Conservation (phyloP, 2,797 vertebrate species). For the Microchirus variegatus region DNA sequence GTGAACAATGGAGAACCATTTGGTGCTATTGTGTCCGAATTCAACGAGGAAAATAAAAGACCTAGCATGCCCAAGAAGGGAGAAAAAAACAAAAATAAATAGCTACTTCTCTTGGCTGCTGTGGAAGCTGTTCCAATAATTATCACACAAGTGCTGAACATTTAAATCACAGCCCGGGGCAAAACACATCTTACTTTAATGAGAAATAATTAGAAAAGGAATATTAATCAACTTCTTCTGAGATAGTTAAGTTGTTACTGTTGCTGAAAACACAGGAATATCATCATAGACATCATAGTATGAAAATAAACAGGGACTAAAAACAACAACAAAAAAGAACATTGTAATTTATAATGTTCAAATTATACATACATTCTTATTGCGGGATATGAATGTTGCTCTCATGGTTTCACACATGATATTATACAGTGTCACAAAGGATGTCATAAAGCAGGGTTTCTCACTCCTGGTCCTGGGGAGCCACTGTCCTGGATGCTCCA, state of each 20-base stretch:
- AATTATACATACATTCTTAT: no score
- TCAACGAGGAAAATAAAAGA: conserved; percentile 23
- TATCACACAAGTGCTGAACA: neutral
- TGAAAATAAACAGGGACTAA: neutral
- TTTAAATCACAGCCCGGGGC: neutral
- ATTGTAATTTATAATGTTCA: no score
- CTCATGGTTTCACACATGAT: no score
- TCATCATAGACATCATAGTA: no score
- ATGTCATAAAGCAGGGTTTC: no score
- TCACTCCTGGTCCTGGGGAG: no score
- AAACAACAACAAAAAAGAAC: neutral
- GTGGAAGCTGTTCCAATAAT: neutral
- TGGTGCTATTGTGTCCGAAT: conserved; percentile 20
- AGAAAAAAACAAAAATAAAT: neutral
- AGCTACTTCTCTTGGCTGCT: neutral
- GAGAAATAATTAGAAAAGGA: neutral
- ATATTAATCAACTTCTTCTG: neutral
- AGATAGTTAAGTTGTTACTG: neutral
- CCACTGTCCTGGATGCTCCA: no score
- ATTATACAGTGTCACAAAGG: no score
- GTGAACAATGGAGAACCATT: conserved; percentile 28
- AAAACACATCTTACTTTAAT: neutral
- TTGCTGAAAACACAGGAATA: neutral
- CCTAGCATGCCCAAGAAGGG: neutral
- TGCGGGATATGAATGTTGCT: no score